Evolutionary conservation across 2,113 vertebrate genomes (phyloP).

Genomic region (Paradoxurus hermaphroditus): DNA sequence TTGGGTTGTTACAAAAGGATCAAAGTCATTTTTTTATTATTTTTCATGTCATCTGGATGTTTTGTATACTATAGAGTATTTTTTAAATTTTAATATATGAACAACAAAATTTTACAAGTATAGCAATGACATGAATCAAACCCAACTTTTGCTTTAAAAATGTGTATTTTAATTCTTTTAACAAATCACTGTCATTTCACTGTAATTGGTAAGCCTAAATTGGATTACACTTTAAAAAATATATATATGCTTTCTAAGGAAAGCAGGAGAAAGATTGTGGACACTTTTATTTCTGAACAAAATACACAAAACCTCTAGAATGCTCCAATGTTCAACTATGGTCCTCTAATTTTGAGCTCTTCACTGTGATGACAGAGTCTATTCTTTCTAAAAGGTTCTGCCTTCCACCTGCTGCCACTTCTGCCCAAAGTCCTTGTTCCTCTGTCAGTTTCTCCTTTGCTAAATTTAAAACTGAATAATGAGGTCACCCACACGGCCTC

Average conservation of each 20-base stretch:
- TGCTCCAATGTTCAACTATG: not conserved
- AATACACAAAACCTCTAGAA: not conserved
- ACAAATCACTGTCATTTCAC: not conserved
- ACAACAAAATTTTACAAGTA: not conserved
- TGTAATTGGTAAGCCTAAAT: not conserved
- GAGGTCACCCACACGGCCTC: slow-evolving; percentile 36
- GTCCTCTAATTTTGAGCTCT: not conserved
- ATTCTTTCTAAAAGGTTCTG: slow-evolving; percentile 15
- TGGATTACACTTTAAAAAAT: not conserved
- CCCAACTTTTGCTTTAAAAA: not conserved
- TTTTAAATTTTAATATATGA: not conserved
- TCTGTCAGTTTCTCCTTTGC: slow-evolving; percentile 43
- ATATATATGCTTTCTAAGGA: not conserved
- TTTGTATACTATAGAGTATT: not conserved
- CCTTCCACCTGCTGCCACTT: not conserved
- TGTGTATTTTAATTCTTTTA: not conserved
- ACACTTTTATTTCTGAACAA: not conserved
- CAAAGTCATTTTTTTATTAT: not conserved
- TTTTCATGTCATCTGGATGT: not conserved
- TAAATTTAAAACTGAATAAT: slow-evolving; percentile 70
- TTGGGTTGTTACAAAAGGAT: not conserved
- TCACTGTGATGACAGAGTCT: not conserved
- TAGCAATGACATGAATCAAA: not conserved
- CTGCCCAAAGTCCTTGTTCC: not conserved
- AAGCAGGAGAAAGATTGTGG: not conserved